Evolutionary conservation across 2,888 invertebrate genomes (phyloP).

Genomic region (Busseola fusca): DNA sequence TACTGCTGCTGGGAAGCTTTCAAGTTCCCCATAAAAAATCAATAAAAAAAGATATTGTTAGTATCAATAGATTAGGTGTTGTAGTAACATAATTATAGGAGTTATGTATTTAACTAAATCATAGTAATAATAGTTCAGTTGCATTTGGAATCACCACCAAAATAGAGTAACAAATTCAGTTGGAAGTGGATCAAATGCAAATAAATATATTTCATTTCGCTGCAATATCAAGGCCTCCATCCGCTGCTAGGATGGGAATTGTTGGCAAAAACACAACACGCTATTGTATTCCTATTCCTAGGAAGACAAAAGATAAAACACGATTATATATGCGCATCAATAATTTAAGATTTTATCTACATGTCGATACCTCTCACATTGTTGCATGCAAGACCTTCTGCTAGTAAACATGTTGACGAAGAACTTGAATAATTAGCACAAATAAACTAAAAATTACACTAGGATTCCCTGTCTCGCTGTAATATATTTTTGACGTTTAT

Average conservation of each 20-base stretch:
- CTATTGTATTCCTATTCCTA: background rate
- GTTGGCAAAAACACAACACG: background rate
- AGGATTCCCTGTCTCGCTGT: too few relatives aligned
- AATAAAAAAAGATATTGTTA: background rate
- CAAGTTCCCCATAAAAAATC: background rate
- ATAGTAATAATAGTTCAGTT: background rate
- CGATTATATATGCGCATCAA: background rate
- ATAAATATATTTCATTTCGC: background rate
- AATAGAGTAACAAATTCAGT: background rate
- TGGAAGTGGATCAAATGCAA: background rate
- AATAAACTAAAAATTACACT: background rate
- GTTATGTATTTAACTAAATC: background rate
- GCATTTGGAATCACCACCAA: background rate
- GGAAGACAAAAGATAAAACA: background rate
- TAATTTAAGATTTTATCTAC: conserved; percentile 21
- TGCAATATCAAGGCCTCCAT: conserved; percentile 2
- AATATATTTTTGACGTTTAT: too few relatives aligned
- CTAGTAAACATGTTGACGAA: background rate
- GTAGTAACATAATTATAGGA: background rate
- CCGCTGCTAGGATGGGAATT: background rate
- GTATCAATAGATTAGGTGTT: background rate
- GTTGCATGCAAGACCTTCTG: conserved; percentile 2
- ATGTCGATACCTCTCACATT: conserved; percentile 7
- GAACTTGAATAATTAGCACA: background rate
- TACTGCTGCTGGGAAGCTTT: background rate